Conservation (phyloP, 2,113 vertebrate species). For the Aix galericulata region DNA sequence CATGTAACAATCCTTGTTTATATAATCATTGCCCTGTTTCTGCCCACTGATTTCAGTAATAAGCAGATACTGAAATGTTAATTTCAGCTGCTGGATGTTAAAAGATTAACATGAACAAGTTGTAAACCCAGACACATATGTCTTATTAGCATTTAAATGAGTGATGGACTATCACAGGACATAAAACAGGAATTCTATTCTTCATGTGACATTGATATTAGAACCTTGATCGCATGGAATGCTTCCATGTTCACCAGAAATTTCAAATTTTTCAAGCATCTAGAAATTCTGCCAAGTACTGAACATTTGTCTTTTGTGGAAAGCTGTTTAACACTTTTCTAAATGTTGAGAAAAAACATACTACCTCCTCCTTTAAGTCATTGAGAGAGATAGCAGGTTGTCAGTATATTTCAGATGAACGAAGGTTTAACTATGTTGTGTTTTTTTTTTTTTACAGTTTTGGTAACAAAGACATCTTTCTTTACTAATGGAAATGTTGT, state of each 20-base stretch:
- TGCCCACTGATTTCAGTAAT: background rate
- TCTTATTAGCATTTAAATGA: background rate
- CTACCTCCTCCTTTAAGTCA: background rate
- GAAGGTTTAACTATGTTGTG: background rate
- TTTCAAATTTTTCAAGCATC: slow-evolving; percentile 19
- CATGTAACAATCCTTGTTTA: background rate
- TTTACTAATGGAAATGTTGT: background rate
- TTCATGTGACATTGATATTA: background rate
- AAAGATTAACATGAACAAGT: background rate
- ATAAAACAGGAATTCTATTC: background rate
- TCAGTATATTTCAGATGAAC: background rate
- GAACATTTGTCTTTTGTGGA: background rate
- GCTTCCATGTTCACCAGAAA: background rate
- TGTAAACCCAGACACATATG: background rate
- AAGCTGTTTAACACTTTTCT: background rate
- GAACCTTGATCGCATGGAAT: background rate
- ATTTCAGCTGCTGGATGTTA: background rate
- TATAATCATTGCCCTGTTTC: background rate
- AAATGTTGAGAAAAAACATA: background rate
- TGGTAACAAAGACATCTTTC: background rate
- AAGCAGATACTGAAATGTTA: background rate
- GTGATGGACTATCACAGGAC: background rate
- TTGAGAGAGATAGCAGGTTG: background rate
- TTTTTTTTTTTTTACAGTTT: background rate
- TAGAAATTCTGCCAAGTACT: slow-evolving; percentile 6